These are phyloP conservation scores for Pantherophis alleghaniensis DNA, from an alignment of 2,797 vertebrate species.

Conservation along the genomic window DNA sequence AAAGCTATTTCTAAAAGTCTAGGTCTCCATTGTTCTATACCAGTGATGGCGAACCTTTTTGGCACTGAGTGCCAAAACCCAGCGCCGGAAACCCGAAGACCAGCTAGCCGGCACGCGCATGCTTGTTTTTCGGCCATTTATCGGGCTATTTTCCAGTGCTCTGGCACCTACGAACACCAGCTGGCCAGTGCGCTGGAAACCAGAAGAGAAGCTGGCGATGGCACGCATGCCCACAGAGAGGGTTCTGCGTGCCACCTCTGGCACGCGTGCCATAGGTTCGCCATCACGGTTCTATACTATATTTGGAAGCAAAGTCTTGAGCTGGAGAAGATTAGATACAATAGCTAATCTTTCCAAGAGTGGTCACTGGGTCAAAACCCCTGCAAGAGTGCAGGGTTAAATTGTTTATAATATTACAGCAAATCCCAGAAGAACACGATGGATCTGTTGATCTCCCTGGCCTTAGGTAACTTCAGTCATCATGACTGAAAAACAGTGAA, in stretches of 20 bases:
- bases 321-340: background rate
- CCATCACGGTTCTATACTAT: background rate
- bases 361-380: background rate
- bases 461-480: background rate
- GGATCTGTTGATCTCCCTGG: background rate
- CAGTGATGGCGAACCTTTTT: no score
- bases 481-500: background rate
- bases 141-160: no score
- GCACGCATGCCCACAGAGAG: no score
- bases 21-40: background rate
- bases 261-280: no score
- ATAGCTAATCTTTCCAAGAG: background rate
- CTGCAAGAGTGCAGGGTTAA: background rate
- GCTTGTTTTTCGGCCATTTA: no score
- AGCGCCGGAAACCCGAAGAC: no score
- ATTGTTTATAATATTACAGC: background rate
- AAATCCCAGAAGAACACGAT: background rate
- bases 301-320: background rate
- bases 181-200: no score
- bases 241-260: no score
- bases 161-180: no score
- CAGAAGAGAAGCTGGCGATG: no score
- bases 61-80: no score
- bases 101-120: no score
- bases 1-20: background rate